Base-by-base conservation (phyloP, 2,797 vertebrate genomes). In the Danionella dracula region DNA sequence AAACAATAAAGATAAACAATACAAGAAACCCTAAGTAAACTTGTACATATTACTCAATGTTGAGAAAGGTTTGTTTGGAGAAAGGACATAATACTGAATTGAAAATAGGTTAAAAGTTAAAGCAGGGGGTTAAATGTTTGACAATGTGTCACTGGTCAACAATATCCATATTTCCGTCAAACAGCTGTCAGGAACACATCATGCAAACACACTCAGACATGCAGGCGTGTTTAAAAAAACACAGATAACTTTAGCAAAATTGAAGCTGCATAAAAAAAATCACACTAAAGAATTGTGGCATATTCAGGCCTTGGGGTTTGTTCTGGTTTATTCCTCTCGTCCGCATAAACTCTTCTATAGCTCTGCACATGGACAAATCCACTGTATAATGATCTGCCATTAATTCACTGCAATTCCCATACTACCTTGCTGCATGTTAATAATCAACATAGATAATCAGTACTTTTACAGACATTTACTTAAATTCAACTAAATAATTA, bases 371-470 rank as follows among this genome's bases (percentile, higher is more conserved):
- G 35, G 46, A 31, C 48, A 63, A 3, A 50, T 51, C 6, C 11
- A 29, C 38, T 29, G 29, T 46, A 20, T 59, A 19, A 38, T 2
- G 8, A 32, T 4, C 9, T n/a, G 13, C 4, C 20, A 37, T 21
- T 27, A 12, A 41, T 19, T 15, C 29, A 55, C 50, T 65, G 44
- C 50, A 65, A 65, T 44, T 65, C 40, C 61, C 62, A 46, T 27
- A 53, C 38, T 54, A 29, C 49, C 61, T 34, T 64, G 48, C 12
- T 31, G 5, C 5, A 15, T 42, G 16, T n/a, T n/a, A n/a, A n/a
- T n/a, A n/a, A n/a, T n/a, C n/a, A n/a, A n/a, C n/a, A n/a, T n/a
- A n/a, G n/a, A n/a, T n/a, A n/a, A n/a, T n/a, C n/a, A n/a, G n/a
- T n/a, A n/a, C n/a, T n/a, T n/a, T n/a, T n/a, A n/a, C n/a, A n/a